Conservation (phyloP, 2,797 vertebrate genomes). For the Furcifer pardalis region DNA sequence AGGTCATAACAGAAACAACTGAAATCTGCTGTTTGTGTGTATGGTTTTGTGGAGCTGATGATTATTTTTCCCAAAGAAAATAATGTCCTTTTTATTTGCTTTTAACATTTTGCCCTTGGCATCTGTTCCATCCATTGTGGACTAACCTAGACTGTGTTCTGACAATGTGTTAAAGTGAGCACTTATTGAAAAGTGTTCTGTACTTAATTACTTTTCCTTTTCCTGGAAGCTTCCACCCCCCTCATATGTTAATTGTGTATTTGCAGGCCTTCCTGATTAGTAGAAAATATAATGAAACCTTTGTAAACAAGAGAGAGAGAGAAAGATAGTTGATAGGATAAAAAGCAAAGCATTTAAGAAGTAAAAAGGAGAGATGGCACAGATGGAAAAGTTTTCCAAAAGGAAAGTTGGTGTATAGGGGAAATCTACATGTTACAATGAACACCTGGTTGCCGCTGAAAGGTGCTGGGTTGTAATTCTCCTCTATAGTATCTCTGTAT, state of each 20-base stretch:
- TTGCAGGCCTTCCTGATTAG: slow-evolving; percentile 83
- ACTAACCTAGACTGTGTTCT: slow-evolving; percentile 75
- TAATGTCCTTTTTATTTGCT: slow-evolving; percentile 77
- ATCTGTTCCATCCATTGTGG: slow-evolving; percentile 81
- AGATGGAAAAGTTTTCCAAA: neutral
- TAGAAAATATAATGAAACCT: slow-evolving; percentile 87
- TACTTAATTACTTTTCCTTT: slow-evolving; percentile 85
- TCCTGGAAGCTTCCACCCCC: slow-evolving; percentile 83
- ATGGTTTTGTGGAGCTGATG: slow-evolving; percentile 61
- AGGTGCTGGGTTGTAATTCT: neutral
- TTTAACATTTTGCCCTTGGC: slow-evolving; percentile 83
- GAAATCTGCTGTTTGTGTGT: slow-evolving; percentile 61
- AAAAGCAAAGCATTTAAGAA: slow-evolving; percentile 63
- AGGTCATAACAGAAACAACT: slow-evolving; percentile 67
- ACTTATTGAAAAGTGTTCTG: slow-evolving; percentile 83
- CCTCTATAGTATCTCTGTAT: neutral
- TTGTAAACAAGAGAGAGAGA: slow-evolving; percentile 81
- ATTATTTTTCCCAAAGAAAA: slow-evolving; percentile 77
- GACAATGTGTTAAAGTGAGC: slow-evolving; percentile 79
- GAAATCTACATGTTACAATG: neutral
- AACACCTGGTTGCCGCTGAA: neutral
- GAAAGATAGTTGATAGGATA: slow-evolving; percentile 53
- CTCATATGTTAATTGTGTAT: slow-evolving; percentile 86
- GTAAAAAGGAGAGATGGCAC: slow-evolving; percentile 47
- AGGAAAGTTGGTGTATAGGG: neutral